Evolutionary conservation across 2,888 invertebrate species (phyloP).

Genomic region (Petrolisthes cinctipes): DNA sequence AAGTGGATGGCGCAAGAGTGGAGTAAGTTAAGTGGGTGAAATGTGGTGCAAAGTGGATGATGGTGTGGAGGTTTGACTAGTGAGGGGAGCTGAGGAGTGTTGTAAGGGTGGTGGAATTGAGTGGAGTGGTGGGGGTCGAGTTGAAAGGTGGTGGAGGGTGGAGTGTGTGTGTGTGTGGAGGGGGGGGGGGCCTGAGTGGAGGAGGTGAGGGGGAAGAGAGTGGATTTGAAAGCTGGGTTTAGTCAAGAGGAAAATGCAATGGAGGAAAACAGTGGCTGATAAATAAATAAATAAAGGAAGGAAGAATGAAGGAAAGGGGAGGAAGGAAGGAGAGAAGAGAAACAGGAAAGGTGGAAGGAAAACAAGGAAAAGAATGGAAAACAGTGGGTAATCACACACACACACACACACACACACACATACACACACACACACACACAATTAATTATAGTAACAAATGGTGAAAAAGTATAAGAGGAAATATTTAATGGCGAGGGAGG

Average conservation of each 20-base stretch:
- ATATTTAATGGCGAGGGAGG: not conserved
- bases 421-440: not conserved
- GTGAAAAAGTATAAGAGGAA: not conserved
- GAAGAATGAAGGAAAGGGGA: not conserved
- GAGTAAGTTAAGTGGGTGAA: not conserved
- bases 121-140: not conserved
- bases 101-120: not conserved
- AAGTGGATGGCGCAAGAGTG: not conserved
- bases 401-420: constrained; percentile 1
- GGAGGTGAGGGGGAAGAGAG: not conserved
- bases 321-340: constrained; percentile 5
- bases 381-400: not conserved
- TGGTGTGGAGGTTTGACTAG: not conserved
- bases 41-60: not conserved
- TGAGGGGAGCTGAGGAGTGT: not conserved
- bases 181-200: not conserved
- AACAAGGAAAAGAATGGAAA: not conserved
- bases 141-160: not conserved
- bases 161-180: not conserved
- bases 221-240: not conserved
- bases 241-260: not conserved
- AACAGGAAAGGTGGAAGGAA: not conserved
- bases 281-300: not conserved
- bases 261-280: not conserved
- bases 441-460: not conserved